Percentiles rank a stretch among this genome's conserved stretches.
Conservation (phyloP, 2,113 vertebrate species). For the Pelvicachromis taeniatus region DNA sequence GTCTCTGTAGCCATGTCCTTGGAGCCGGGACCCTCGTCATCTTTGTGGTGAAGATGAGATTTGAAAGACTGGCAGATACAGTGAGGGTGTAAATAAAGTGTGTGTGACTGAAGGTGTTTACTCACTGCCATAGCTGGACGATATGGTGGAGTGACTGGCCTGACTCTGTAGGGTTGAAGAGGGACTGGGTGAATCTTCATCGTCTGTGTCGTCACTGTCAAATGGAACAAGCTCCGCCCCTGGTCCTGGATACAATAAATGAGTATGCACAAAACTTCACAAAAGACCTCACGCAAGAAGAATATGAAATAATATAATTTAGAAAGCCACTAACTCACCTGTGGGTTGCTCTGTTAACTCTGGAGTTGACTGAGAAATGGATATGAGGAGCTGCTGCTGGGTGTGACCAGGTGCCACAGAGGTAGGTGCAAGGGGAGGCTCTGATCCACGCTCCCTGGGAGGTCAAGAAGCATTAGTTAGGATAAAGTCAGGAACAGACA, state of each 20-base stretch:
- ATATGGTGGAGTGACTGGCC: slow-evolving; percentile 95
- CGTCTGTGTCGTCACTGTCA: slow-evolving; percentile 93
- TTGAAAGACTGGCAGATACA: neutral
- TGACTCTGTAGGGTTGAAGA: slow-evolving; percentile 96
- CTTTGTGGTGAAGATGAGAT: slow-evolving; percentile 51
- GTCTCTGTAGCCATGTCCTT: slow-evolving; percentile 89
- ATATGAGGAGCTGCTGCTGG: slow-evolving; percentile 91
- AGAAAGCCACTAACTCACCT: slow-evolving; percentile 32
- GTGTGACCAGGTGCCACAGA: neutral
- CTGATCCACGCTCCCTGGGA: slow-evolving; percentile 75
- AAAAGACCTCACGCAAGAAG: neutral
- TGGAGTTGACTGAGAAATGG: slow-evolving; percentile 88
- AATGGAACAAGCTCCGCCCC: slow-evolving; percentile 89
- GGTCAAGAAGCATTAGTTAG: neutral
- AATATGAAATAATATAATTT: neutral
- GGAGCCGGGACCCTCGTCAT: slow-evolving; percentile 86
- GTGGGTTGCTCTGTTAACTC: slow-evolving; percentile 79
- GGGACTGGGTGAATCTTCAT: slow-evolving; percentile 94
- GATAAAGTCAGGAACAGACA: neutral
- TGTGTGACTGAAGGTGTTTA: slow-evolving; percentile 8
- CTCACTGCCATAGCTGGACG: slow-evolving; percentile 94
- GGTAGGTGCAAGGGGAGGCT: slow-evolving; percentile 40
- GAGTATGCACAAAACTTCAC: neutral
- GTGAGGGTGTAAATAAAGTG: neutral
- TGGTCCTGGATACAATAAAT: slow-evolving; percentile 5